Base-by-base conservation (phyloP, 2,113 vertebrate species). In the Caranx ignobilis region DNA sequence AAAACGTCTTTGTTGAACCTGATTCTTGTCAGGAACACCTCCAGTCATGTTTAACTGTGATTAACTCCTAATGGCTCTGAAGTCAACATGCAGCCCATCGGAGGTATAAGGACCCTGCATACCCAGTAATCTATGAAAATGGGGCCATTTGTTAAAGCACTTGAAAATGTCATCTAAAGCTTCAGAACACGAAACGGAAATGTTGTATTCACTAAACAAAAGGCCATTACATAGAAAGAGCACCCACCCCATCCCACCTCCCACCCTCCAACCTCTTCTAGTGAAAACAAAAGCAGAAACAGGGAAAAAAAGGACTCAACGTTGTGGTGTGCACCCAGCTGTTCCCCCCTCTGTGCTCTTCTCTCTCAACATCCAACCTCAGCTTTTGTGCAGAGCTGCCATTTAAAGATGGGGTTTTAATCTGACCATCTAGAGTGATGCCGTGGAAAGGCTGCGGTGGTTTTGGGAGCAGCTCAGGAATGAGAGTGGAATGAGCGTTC, bases 341-440 rank as follows among this genome's bases (percentile, higher is more conserved):
- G 93, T 77, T 82, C 70, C 56, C 62, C 79, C 41, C n/a, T 45
- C 56, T 70, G 50, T n/a, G 35, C 72, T 75, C 75, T 87, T 67
- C n/a, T 67, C 54, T 59, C 79, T 78, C 37, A 54, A 83, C 83
- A 62, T 79, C 72, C 35, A 68, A 60, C 69, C 65, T 68, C 26
- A 19, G 62, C 59, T 76, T 81, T 78, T 56, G 43, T 59, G 66
- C 75, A 64, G 84, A 26, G 61, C 78, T 83, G 86, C 72, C 86
- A 82, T 89, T 91, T 84, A 85, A 86, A 81, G 70, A 87, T 89
- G 81, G 86, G 84, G 80, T 92, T 91, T 87, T 86, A 89, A 91
- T 89, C 87, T 86, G 71, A 67, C 85, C 77, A 52, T 88, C 71
- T 35, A 50, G 68, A 84, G 75, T 92, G 89, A 95, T 92, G 86